Percentiles rank a stretch among this genome's conserved stretches.
These are phyloP conservation scores for Hybos culiciformis DNA, from an alignment of 2,888 invertebrate genomes.

Conservation along the genomic window DNA sequence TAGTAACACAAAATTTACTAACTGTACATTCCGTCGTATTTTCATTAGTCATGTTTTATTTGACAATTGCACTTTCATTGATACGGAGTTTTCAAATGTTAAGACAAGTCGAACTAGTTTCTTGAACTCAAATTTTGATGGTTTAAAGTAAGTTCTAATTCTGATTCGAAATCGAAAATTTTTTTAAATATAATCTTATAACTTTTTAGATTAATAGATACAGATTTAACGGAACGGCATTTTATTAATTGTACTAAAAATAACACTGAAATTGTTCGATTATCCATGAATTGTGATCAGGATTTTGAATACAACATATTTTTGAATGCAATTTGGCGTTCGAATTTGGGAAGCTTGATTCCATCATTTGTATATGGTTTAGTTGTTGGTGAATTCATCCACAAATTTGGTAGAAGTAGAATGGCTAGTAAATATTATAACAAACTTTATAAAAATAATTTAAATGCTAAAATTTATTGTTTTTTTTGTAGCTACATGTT, in stretches of 20 bases:
- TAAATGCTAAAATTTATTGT: not conserved
- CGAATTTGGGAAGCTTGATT: conserved; percentile 15
- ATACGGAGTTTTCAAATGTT: conserved; percentile 54
- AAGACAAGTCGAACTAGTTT: conserved; percentile 57
- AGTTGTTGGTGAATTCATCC: conserved; percentile 14
- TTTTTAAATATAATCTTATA: conserved; percentile 13
- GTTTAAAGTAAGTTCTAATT: conserved; percentile 42
- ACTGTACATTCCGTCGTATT: conserved; percentile 52
- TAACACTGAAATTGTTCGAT: conserved; percentile 39
- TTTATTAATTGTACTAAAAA: conserved; percentile 40
- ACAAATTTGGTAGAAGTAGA: conserved; percentile 16
- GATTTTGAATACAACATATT: conserved; percentile 26
- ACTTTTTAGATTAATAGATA: conserved; percentile 40
- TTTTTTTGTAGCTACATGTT: conserved; percentile 12
- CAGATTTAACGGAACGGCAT: conserved; percentile 41
- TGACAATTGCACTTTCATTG: conserved; percentile 52
- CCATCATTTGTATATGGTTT: conserved; percentile 13
- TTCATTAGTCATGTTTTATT: conserved; percentile 59
- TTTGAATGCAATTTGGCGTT: conserved; percentile 14
- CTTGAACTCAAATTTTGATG: conserved; percentile 44
- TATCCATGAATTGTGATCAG: conserved; percentile 31
- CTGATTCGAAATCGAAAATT: not conserved
- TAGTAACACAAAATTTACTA: conserved; percentile 43
- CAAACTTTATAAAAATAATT: not conserved
- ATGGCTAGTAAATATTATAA: conserved; percentile 15